phyloP scores from a whole-genome alignment of 2,113 vertebrate genomes.

The Vidua macroura region DNA sequence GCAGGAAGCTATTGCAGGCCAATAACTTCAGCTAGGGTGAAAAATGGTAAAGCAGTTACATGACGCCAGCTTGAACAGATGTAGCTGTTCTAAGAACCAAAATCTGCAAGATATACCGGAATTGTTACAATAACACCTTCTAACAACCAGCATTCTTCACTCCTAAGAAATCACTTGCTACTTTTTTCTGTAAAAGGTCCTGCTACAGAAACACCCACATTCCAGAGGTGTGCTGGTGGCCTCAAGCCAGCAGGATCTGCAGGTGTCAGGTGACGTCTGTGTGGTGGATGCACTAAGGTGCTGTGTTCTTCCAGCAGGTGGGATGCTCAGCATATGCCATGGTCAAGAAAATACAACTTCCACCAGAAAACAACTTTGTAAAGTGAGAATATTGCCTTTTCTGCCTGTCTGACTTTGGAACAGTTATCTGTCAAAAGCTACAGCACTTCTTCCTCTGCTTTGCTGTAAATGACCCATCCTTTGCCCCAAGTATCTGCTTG shows the following conservation, averaged over 20 bases:
- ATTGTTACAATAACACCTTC: not conserved
- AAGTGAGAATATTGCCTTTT: not conserved
- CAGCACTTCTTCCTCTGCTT: not conserved
- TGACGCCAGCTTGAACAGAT: not conserved
- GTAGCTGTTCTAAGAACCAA: not conserved
- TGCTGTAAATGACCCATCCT: not conserved
- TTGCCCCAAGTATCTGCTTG: not conserved
- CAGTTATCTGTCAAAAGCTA: not conserved
- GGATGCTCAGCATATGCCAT: rapidly evolving
- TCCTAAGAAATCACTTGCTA: not conserved
- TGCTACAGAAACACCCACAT: not conserved
- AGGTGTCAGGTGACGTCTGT: not conserved
- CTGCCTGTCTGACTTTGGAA: not conserved
- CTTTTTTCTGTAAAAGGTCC: not conserved
- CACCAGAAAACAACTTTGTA: not conserved
- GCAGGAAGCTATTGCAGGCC: not conserved
- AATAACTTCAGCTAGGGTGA: not conserved
- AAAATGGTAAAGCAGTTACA: not conserved
- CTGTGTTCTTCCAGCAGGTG: not conserved
- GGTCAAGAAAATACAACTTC: not conserved
- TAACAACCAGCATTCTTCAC: not conserved
- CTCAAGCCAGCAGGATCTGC: not conserved
- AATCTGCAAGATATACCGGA: not conserved
- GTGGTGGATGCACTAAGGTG: not conserved
- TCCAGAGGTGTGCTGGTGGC: not conserved